Evolutionary conservation across 1,140 invertebrate species (phyloP).

Genomic region (Sycobia sp.): DNA sequence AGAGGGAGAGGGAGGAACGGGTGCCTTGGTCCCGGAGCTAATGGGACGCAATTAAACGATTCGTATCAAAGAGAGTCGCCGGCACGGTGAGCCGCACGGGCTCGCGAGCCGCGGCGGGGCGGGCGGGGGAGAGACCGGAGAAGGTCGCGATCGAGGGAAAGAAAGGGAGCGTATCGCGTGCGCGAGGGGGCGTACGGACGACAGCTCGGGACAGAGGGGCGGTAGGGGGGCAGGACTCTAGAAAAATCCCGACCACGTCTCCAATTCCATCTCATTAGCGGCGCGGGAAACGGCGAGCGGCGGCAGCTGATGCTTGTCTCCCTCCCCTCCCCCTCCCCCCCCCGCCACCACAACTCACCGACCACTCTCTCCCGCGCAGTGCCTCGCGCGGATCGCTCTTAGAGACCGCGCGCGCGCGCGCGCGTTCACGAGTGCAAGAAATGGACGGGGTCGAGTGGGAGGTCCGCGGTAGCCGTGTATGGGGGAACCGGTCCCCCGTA

Average conservation of each 20-base stretch:
- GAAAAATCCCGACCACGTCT: slow-evolving; percentile 63
- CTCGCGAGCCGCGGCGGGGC: not conserved
- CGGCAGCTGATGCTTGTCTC: slow-evolving; percentile 60
- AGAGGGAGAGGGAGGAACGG: not conserved
- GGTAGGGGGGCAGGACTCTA: slow-evolving; percentile 43
- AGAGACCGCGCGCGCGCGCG: no score
- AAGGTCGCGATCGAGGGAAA: no score
- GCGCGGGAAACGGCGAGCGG: slow-evolving; percentile 52
- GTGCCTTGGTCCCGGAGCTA: slow-evolving; percentile 49
- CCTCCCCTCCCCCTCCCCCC: no score
- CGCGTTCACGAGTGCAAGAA: slow-evolving; percentile 19
- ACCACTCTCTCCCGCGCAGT: slow-evolving; percentile 17
- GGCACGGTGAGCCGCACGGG: slow-evolving; percentile 49
- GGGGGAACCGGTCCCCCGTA: slow-evolving; percentile 57
- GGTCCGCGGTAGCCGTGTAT: slow-evolving; percentile 62
- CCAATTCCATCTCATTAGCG: slow-evolving; percentile 64
- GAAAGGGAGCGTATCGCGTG: no score
- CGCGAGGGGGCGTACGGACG: no score
- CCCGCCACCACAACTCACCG: no score
- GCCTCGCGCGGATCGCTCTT: no score
- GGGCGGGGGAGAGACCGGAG: not conserved
- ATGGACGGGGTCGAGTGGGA: slow-evolving; percentile 40
- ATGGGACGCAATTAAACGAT: slow-evolving; percentile 64
- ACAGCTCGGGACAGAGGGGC: no score
- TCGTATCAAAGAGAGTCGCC: slow-evolving; percentile 62